Base-by-base conservation (phyloP, 1,140 invertebrate species). In the Drosophila ogumai region DNA sequence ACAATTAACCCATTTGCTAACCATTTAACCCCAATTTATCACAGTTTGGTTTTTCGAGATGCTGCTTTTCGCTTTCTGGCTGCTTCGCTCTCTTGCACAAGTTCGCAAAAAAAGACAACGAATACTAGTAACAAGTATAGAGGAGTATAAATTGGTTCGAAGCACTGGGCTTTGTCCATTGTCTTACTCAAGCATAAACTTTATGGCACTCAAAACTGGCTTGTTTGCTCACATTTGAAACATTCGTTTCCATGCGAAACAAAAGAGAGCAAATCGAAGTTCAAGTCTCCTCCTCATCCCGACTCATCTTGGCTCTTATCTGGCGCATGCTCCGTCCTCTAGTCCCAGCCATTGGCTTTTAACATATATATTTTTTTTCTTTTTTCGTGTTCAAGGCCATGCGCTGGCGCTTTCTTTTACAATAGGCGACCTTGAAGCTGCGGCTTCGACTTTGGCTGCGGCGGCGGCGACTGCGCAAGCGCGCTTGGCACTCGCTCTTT, bases 381-480 rank as follows among this genome's bases (percentile, higher is more conserved):
- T 38, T 40, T 38, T 15, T 47, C 71, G 80, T 87, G 84, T 90
- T 90, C 85, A 88, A 88, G 84, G 84, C 84, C 84, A 76, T 43
- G 58, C 85, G 73, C 55, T 90, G 81, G 67, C 85, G 85, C 85
- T 90, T 90, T 90, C 85, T 90, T 90, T 90, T 90, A 90, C 81
- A 90, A 90, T 90, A 90, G 85, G 71, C 85, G 85, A 90, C 85
- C 85, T 90, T 90, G 85, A 90, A 50, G 80, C 75, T 34, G 69
- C 47, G 41, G 57, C 79, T 61, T 63, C 69, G 22, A 56, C 46
- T 55, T 55, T 19, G 17, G 5, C 49, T n/a, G 31, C 32, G 17
- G 9, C 28, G 15, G 50, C 44, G 44, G 44, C 44, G 75, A 71
- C 82, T 81, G 77, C 81, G 81, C 76, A 84, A 84, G 81, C 75